Evolutionary conservation across 2,113 vertebrate genomes (phyloP).

Genomic region (Pogonocichla stellata): DNA sequence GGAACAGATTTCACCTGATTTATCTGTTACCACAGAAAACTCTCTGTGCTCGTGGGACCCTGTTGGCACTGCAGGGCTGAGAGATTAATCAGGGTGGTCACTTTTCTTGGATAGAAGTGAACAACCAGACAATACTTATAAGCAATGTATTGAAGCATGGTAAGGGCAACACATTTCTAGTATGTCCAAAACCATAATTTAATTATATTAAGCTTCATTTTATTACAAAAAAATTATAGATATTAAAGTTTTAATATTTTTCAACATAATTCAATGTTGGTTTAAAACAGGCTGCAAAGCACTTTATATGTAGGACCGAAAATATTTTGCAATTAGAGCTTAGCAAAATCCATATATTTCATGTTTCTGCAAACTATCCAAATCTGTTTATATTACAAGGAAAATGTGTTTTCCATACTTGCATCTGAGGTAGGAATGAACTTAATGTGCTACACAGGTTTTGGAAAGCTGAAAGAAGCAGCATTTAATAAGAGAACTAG

Average conservation of each 20-base stretch:
- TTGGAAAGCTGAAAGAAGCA: not conserved
- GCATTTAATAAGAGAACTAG: not conserved
- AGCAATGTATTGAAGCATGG: not conserved
- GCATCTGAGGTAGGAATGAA: not conserved
- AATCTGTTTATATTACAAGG: not conserved
- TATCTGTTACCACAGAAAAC: not conserved
- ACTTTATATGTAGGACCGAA: not conserved
- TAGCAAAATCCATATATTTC: not conserved
- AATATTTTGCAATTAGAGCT: not conserved
- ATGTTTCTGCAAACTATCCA: not conserved
- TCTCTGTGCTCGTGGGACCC: not conserved
- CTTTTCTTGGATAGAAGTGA: not conserved
- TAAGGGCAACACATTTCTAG: not conserved
- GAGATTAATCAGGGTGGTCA: not conserved
- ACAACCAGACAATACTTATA: not conserved
- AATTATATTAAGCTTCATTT: not conserved
- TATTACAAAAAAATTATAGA: not conserved
- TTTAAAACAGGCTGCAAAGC: not conserved
- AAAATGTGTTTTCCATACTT: not conserved
- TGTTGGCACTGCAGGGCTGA: not conserved
- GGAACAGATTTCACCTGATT: not conserved
- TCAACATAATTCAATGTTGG: not conserved
- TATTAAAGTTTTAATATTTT: not conserved
- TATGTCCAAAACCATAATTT: not conserved
- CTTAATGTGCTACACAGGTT: not conserved